Percentiles rank a stretch among this genome's conserved stretches.
Conservation (phyloP, 2,888 invertebrate species). For the Apoda limacodes region DNA sequence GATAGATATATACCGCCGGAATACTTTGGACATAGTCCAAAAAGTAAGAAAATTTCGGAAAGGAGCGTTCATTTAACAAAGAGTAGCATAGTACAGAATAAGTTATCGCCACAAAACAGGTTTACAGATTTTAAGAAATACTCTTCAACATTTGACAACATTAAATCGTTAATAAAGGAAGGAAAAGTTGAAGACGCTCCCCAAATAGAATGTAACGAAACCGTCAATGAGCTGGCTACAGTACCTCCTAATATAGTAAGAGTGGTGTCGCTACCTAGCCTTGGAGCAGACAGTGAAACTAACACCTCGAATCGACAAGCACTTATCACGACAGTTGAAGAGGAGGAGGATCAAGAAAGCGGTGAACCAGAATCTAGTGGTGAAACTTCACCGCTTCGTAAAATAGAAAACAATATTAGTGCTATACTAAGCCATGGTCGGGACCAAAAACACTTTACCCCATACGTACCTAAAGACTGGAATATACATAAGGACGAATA, state of each 20-base stretch:
- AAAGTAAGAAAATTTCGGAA: constrained; percentile 53
- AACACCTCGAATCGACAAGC: constrained; percentile 70
- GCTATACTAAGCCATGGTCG: constrained; percentile 73
- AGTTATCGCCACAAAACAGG: constrained; percentile 66
- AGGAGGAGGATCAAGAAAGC: constrained; percentile 76
- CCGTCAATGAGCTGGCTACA: constrained; percentile 72
- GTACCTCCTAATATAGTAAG: constrained; percentile 74
- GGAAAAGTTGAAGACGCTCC: constrained; percentile 72
- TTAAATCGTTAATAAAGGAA: constrained; percentile 79
- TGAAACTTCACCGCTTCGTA: constrained; percentile 75
- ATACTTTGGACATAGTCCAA: constrained; percentile 60
- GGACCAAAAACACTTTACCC: constrained; percentile 66
- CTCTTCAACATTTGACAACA: constrained; percentile 82
- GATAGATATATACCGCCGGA: constrained; percentile 57
- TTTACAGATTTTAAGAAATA: constrained; percentile 76
- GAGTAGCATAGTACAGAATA: constrained; percentile 44
- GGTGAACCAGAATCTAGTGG: constrained; percentile 71
- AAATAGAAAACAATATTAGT: constrained; percentile 80
- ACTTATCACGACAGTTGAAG: constrained; percentile 77
- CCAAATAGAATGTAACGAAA: constrained; percentile 63
- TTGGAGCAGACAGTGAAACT: constrained; percentile 66
- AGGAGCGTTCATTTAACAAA: constrained; percentile 36
- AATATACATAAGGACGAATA: constrained; percentile 70
- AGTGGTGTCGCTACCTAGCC: constrained; percentile 76
- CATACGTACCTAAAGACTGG: constrained; percentile 69